phyloP scores from a whole-genome alignment of 2,797 vertebrate genomes.

The Sandelia bainsii region DNA sequence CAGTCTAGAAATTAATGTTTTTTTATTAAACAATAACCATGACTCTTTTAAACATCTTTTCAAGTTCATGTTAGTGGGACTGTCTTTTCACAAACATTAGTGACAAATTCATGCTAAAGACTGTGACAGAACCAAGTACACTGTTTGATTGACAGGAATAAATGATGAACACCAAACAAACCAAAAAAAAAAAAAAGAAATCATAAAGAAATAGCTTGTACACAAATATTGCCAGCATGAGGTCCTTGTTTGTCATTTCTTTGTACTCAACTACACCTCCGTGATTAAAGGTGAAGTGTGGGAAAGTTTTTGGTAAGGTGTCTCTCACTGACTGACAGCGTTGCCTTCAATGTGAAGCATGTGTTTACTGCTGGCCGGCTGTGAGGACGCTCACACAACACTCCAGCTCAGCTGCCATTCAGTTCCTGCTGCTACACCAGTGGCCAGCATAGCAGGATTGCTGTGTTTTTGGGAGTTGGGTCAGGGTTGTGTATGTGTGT shows the following conservation, averaged over 20 bases:
- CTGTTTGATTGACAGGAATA: neutral
- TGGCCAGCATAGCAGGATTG: slow-evolving; percentile 33
- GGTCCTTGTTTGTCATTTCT: slow-evolving; percentile 7
- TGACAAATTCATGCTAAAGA: neutral
- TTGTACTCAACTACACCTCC: slow-evolving; percentile 17
- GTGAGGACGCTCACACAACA: slow-evolving; percentile 41
- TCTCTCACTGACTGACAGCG: slow-evolving; percentile 48
- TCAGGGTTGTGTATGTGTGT: slow-evolving; percentile 8
- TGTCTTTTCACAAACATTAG: too few relatives aligned
- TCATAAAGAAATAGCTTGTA: slow-evolving; percentile 9
- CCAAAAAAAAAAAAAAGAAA: slow-evolving; percentile 8
- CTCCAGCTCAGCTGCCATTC: slow-evolving; percentile 31
- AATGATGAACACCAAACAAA: neutral
- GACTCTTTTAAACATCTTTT: too few relatives aligned
- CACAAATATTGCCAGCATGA: slow-evolving; percentile 1
- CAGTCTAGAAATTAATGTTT: too few relatives aligned
- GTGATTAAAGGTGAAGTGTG: slow-evolving; percentile 47
- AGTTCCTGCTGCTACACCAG: slow-evolving; percentile 33
- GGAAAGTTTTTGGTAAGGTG: slow-evolving; percentile 31
- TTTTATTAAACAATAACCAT: too few relatives aligned
- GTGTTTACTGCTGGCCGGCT: slow-evolving; percentile 61
- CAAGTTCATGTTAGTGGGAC: too few relatives aligned
- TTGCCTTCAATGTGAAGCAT: slow-evolving; percentile 42
- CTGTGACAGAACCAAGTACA: neutral
- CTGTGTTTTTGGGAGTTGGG: slow-evolving; percentile 14